phyloP scores from a whole-genome alignment of 1,140 invertebrate species.

The Tenebrio molitor region DNA sequence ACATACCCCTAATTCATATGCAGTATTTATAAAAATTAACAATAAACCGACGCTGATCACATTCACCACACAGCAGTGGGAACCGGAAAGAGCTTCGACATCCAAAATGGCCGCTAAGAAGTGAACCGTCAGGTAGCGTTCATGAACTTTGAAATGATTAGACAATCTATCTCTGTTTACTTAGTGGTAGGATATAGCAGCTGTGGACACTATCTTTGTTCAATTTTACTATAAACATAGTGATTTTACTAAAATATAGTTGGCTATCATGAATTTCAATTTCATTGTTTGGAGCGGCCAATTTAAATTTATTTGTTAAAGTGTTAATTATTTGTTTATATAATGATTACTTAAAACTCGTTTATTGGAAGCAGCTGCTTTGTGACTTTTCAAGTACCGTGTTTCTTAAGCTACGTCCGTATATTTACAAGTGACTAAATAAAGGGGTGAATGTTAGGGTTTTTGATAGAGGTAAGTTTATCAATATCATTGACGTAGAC shows the following conservation, averaged over 20 bases:
- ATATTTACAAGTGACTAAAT: no score
- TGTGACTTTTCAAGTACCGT: no score
- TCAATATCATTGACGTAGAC: conserved; percentile 34
- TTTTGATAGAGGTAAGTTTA: conserved; percentile 48
- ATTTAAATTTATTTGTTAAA: conserved; percentile 13
- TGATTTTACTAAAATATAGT: no score
- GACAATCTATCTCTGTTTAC: conserved; percentile 7
- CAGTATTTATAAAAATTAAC: conserved; percentile 46
- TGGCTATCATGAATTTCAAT: no score
- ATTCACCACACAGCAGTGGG: conserved; percentile 60
- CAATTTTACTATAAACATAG: background rate
- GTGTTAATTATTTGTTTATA: background rate
- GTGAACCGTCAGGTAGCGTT: no score
- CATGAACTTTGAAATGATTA: no score
- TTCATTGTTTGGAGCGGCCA: background rate
- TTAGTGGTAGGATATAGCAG: no score
- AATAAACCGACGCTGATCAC: conserved; percentile 54
- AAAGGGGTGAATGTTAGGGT: conserved; percentile 21
- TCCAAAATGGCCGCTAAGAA: no score
- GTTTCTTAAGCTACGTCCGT: no score
- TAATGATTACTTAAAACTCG: no score
- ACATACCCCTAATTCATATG: background rate
- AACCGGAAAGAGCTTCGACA: conserved; percentile 65
- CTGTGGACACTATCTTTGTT: background rate
- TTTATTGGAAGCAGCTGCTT: no score